Conservation (phyloP, 2,888 invertebrate genomes). For the Meliscaeva auricollis region DNA sequence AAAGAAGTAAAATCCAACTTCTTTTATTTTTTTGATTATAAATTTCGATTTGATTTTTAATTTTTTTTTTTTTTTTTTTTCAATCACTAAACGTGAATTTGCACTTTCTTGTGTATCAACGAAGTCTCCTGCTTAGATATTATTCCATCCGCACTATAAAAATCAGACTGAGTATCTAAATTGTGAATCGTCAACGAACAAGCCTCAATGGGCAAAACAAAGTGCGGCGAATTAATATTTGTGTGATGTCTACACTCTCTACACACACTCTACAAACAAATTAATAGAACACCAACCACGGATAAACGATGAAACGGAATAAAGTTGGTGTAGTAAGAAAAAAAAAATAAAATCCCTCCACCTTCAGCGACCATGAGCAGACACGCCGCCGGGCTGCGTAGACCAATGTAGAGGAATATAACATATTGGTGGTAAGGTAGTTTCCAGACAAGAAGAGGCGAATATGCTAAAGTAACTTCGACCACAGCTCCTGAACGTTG, state of each 20-base stretch:
- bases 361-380: conserved; percentile 45
- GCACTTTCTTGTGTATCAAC: conserved; percentile 43
- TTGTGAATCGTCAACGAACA: conserved; percentile 65
- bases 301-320: not conserved
- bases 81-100: conserved; percentile 65
- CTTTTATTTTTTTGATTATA: conserved; percentile 8
- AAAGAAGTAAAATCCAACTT: not conserved
- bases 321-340: conserved; percentile 38
- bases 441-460: conserved; percentile 33
- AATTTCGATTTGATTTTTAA: no score
- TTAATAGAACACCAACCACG: not conserved
- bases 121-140: conserved; percentile 54
- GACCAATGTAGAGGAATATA: conserved; percentile 25
- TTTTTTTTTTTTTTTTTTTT: no score
- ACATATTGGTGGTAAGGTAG: conserved; percentile 31
- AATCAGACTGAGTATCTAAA: conserved; percentile 71
- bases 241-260: conserved; percentile 20
- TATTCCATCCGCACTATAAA: conserved; percentile 72
- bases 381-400: conserved; percentile 27
- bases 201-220: conserved; percentile 71
- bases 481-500: conserved; percentile 28
- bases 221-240: conserved; percentile 73
- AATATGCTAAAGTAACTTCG: conserved; percentile 18
- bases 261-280: conserved; percentile 34
- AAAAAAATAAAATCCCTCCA: conserved; percentile 51